These are phyloP conservation scores for Actinemys pallida DNA, from an alignment of 2,113 vertebrate species.

Conservation along the genomic window DNA sequence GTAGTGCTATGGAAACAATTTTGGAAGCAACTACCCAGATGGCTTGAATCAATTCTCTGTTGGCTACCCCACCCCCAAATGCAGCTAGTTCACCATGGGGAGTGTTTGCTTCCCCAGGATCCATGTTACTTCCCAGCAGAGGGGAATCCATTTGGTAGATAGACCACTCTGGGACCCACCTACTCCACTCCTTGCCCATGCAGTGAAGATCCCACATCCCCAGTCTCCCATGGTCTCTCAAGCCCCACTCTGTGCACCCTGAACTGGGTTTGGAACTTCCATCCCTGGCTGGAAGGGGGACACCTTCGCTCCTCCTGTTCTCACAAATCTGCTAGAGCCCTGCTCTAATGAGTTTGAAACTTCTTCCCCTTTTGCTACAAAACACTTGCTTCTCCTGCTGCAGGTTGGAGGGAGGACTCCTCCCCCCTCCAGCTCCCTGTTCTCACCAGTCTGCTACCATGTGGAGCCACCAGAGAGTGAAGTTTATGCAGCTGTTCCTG, in stretches of 20 bases:
- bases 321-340: no score
- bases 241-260: not conserved
- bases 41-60: not conserved
- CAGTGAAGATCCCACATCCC: not conserved
- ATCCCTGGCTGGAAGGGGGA: no score
- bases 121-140: not conserved
- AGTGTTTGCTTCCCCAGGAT: not conserved
- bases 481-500: not conserved
- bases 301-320: no score
- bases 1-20: not conserved
- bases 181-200: not conserved
- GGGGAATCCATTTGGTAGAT: not conserved
- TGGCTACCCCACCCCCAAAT: not conserved
- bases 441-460: not conserved
- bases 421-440: no score
- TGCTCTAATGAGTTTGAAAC: no score
- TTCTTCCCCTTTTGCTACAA: no score
- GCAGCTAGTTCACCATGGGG: not conserved
- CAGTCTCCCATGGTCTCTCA: no score
- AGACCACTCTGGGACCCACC: not conserved
- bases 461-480: not conserved
- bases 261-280: not conserved
- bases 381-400: no score
- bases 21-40: not conserved
- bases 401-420: no score